Percentiles rank a stretch among this genome's conserved stretches.
These are phyloP conservation scores for Shargacucullia verbasci DNA, from an alignment of 2,888 invertebrate genomes.

Conservation along the genomic window DNA sequence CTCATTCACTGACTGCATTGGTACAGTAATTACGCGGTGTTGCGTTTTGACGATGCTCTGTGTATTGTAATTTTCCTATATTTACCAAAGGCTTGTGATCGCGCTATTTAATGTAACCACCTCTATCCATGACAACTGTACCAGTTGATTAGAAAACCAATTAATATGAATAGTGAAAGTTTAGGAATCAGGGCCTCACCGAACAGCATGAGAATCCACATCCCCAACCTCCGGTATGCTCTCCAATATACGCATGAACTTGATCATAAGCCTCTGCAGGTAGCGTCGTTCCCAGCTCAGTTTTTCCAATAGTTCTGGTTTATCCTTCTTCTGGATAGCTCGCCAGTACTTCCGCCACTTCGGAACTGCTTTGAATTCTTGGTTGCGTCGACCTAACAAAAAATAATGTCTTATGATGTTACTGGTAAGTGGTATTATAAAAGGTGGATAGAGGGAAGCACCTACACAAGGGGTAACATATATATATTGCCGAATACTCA, in stretches of 20 bases:
- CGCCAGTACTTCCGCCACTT: constrained; percentile 98
- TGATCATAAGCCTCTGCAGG: constrained; percentile 94
- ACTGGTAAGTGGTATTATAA: too few relatives aligned
- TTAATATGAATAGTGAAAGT: not conserved
- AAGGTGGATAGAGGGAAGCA: too few relatives aligned
- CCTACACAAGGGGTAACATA: too few relatives aligned
- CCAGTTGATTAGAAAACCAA: not conserved
- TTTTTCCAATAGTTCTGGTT: constrained; percentile 91
- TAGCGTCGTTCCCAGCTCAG: constrained; percentile 96
- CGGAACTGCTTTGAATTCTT: constrained; percentile 95
- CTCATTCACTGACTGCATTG: too few relatives aligned
- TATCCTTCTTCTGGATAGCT: constrained; percentile 95
- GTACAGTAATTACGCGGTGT: too few relatives aligned
- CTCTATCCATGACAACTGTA: too few relatives aligned
- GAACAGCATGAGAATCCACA: constrained; percentile 87
- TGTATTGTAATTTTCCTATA: too few relatives aligned
- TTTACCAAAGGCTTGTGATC: too few relatives aligned
- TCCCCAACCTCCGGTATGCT: constrained; percentile 91
- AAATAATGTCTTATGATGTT: constrained; percentile 1
- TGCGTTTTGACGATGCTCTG: too few relatives aligned
- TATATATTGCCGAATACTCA: too few relatives aligned
- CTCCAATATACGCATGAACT: constrained; percentile 95
- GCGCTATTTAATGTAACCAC: too few relatives aligned
- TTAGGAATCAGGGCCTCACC: constrained; percentile 62
- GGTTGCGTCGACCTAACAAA: constrained; percentile 92